phyloP scores from a whole-genome alignment of 2,797 vertebrate genomes.

The Crypturellus tataupa region DNA sequence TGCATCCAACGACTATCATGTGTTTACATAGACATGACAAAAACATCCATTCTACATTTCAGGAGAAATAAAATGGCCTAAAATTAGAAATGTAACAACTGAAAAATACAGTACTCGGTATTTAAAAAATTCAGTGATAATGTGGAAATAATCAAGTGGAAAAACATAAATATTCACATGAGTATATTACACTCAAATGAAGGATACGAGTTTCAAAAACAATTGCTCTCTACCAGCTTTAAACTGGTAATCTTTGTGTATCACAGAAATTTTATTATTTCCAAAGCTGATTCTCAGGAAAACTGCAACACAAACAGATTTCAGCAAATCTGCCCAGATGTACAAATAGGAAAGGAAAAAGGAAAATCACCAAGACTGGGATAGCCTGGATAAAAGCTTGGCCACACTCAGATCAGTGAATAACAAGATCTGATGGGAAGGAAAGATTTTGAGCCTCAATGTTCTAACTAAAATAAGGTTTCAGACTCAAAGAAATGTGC shows the following conservation, averaged over 20 bases:
- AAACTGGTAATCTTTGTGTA: not conserved
- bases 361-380: not conserved
- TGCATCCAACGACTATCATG: not conserved
- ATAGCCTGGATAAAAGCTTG: not conserved
- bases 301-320: not conserved
- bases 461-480: not conserved
- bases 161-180: slow-evolving; percentile 49
- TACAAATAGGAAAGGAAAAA: not conserved
- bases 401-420: not conserved
- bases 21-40: slow-evolving; percentile 63
- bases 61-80: slow-evolving; percentile 51
- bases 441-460: not conserved
- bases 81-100: slow-evolving; percentile 11
- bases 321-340: not conserved
- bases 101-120: slow-evolving; percentile 45
- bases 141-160: slow-evolving; percentile 65
- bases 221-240: not conserved
- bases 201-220: not conserved
- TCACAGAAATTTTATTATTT: not conserved
- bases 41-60: slow-evolving; percentile 6
- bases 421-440: not conserved
- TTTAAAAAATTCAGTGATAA: slow-evolving; percentile 75
- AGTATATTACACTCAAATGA: not conserved
- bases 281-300: not conserved
- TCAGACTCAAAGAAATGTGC: not conserved